Evolutionary conservation across 2,888 invertebrate genomes (phyloP).

Genomic region (Melieria crassipennis): DNA sequence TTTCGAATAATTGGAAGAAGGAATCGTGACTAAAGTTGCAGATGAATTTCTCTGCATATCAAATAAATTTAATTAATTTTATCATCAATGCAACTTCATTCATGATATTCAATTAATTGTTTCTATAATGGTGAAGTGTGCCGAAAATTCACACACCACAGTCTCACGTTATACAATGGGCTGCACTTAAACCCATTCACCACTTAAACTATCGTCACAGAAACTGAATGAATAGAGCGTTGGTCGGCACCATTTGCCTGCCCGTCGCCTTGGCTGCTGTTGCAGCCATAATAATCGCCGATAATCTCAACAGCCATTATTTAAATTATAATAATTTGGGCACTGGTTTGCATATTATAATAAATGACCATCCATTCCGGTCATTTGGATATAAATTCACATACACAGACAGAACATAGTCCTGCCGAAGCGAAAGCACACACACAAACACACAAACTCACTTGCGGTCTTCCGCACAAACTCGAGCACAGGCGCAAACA

Average conservation of each 20-base stretch:
- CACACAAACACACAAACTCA: background rate
- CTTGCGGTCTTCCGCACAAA: background rate
- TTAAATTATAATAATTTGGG: constrained; percentile 57
- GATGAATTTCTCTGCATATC: too few species aligned
- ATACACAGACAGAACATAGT: constrained; percentile 5
- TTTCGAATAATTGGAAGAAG: too few species aligned
- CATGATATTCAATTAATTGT: too few species aligned
- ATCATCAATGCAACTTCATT: too few species aligned
- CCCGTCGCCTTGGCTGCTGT: constrained; percentile 2
- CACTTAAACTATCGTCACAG: too few species aligned
- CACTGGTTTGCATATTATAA: constrained; percentile 55
- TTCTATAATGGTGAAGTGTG: too few species aligned
- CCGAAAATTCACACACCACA: too few species aligned
- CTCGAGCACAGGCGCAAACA: constrained; percentile 34
- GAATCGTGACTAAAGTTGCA: too few species aligned
- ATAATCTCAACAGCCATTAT: constrained; percentile 57
- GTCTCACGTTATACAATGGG: too few species aligned
- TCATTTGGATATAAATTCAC: constrained; percentile 52
- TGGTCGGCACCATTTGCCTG: background rate
- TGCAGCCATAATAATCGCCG: constrained; percentile 49
- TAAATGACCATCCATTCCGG: constrained; percentile 49
- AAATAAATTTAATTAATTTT: too few species aligned
- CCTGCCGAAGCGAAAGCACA: background rate
- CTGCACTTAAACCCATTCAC: too few species aligned
- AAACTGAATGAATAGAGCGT: too few species aligned